Base-by-base conservation (phyloP, 2,797 vertebrate species). In the Bryconaethiops microstoma region DNA sequence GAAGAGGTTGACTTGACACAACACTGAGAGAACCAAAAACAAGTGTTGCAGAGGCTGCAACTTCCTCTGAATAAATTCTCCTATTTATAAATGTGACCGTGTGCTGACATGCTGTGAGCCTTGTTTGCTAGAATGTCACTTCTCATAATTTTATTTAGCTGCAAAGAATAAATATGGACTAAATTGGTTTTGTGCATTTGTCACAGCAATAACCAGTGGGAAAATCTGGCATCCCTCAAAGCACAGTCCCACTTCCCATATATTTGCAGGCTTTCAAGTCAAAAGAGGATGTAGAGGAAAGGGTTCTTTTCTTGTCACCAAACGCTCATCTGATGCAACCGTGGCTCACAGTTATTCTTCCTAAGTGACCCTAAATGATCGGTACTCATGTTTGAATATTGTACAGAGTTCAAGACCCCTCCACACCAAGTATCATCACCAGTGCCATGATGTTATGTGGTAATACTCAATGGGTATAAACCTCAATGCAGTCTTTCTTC, bases 11-110 rank as follows among this genome's bases (percentile, higher is more conserved):
- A 35, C 25, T 16, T 55, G 54, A 65, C 60, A 76, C 81, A 85
- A 74, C 55, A 50, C 75, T 55, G 40, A 74, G 17, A 45, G 42
- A 45, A 10, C 42, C 29, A 45, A 45, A 45, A 45, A 78, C 13
- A 25, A 48, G 69, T 40, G 71, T 50, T 80, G 42, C 39, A 39
- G 12, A 57, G 40, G 42, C n/a, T 50, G 23, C 39, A 4, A 23
- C 64, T 84, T 84, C 76, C 80, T 75, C 70, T 75, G 29, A n/a
- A 45, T 35, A 63, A 76, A 54, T 78, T 78, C 70, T 78, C 70
- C 7, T 55, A 72, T 21, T 55, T 77, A 16, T 73, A 16, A 60
- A 23, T 29, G 29, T 4, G 48, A 29, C 55, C 12, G 25, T 23
- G 13, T 29, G 29, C 45, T 48, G 42, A 19, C 4, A 17, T 1